These are phyloP conservation scores for Drosophila hamatofila DNA, from an alignment of 2,888 invertebrate species.

Conservation along the genomic window DNA sequence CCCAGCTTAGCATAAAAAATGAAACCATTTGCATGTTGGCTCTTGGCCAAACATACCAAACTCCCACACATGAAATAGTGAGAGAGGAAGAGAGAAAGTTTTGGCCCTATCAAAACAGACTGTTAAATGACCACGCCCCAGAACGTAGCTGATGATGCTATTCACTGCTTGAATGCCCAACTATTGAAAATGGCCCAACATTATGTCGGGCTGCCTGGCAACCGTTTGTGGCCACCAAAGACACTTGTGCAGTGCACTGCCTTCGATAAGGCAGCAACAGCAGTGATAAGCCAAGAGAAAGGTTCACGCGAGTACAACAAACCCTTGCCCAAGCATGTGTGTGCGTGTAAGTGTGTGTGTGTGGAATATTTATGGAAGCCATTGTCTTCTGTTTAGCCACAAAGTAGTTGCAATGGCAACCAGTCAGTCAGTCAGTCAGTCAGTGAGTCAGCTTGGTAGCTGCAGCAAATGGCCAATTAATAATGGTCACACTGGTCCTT, in stretches of 20 bases:
- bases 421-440: constrained; percentile 2
- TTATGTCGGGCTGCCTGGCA: constrained; percentile 27
- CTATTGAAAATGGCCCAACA: constrained; percentile 35
- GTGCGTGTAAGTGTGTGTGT: constrained; percentile 1
- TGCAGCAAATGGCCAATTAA: constrained; percentile 75
- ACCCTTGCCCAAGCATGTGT: constrained; percentile 13
- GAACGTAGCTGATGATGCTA: constrained; percentile 13
- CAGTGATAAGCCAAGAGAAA: constrained; percentile 43
- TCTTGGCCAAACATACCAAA: constrained; percentile 1
- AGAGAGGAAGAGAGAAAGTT: no score
- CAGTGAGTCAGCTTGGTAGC: constrained; percentile 22
- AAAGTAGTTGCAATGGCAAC: constrained; percentile 61
- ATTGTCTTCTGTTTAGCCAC: constrained; percentile 69
- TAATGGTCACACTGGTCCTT: constrained; percentile 71
- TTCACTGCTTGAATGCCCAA: constrained; percentile 18
- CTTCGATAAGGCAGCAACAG: constrained; percentile 53
- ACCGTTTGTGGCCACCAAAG: constrained; percentile 52
- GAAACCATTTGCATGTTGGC: constrained; percentile 16
- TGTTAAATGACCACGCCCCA: constrained; percentile 30
- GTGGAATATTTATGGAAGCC: constrained; percentile 56
- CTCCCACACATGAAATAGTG: not conserved
- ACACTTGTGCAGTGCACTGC: constrained; percentile 64
- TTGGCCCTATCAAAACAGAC: not conserved
- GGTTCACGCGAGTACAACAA: constrained; percentile 53
- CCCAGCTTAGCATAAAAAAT: constrained; percentile 1